These are phyloP conservation scores for Drosophila parabipectinata DNA, from an alignment of 1,140 invertebrate genomes.

Conservation along the genomic window DNA sequence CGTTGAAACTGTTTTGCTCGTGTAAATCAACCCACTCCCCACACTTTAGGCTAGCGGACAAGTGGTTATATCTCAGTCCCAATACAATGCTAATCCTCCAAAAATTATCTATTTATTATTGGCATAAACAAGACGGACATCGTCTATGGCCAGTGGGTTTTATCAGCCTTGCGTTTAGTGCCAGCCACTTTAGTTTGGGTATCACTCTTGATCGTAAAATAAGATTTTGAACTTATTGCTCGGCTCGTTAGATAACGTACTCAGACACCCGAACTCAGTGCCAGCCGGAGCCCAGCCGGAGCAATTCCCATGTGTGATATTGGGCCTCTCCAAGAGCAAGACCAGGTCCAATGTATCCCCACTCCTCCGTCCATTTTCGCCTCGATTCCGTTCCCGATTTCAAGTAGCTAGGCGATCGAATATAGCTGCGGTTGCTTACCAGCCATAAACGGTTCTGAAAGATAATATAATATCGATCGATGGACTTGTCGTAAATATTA, in stretches of 20 bases:
- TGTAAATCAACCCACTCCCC: slow-evolving; percentile 43
- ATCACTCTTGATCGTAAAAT: slow-evolving; percentile 79
- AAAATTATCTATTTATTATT: slow-evolving; percentile 79
- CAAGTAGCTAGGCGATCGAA: slow-evolving; percentile 61
- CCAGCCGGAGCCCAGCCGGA: not conserved
- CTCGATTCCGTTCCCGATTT: slow-evolving; percentile 35
- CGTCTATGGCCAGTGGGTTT: slow-evolving; percentile 35
- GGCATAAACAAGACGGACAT: slow-evolving; percentile 64
- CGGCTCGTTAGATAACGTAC: slow-evolving; percentile 67
- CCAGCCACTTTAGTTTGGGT: slow-evolving; percentile 66
- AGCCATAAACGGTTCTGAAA: slow-evolving; percentile 58
- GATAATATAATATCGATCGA: slow-evolving; percentile 79
- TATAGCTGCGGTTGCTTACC: slow-evolving; percentile 61
- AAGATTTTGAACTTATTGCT: slow-evolving; percentile 79
- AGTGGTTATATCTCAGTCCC: slow-evolving; percentile 34
- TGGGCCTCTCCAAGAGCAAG: slow-evolving; percentile 37
- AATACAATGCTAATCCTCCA: slow-evolving; percentile 59
- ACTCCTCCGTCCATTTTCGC: not conserved
- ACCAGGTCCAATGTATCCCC: slow-evolving; percentile 25
- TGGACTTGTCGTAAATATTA: slow-evolving; percentile 80
- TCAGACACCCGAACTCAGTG: slow-evolving; percentile 23
- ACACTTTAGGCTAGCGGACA: slow-evolving; percentile 9
- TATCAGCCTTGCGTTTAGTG: slow-evolving; percentile 68
- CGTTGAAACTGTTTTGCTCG: slow-evolving; percentile 15
- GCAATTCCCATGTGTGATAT: slow-evolving; percentile 39